Evolutionary conservation across 2,888 invertebrate genomes (phyloP), one percentile per base, ranked within the genome.

Genomic region (Idaea dimidiata): DNA sequence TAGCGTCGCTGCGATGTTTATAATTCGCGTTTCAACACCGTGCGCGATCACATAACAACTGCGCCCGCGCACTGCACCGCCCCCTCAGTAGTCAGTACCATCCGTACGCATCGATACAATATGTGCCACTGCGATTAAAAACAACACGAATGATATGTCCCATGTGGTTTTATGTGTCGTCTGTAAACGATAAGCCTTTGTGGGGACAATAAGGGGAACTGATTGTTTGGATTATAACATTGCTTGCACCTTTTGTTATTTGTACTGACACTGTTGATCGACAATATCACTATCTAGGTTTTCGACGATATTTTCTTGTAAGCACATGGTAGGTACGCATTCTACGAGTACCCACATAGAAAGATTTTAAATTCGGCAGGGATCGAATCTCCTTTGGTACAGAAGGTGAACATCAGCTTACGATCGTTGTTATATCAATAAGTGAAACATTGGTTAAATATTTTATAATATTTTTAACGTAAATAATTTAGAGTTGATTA

Each of bases 1-100:
- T 74, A 74, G 72, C 72, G 75, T 73, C 71, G 78, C 77, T 67
- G 69, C 70, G 62, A 64, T 84, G 84, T 83, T 85, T 84, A 85
- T 81, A 81, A 77, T 78, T 76, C 71, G 69, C 70, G 64, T 71
- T 72, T 72, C 70, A 72, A 69, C 72, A 77, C 74, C 79, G 83
- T 86, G 86, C 84, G 85, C 75, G 79, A 69, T 84, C 82, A 80
- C 81, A 80, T 84, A 81, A 80, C 83, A 85, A 78, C 77, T 74
- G 78, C 80, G 75, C 75, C 82, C 84, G 80, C 81, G 76, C 75
- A 74, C 82, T 83, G 80, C 81, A 75, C 75, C 75, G 74, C 78
- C 68, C 73, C 72, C 76, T 72, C 72, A 72, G 66, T 67, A 73
- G 75, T 72, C 72, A 72, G 66, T 67, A 73, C 73, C 69, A 70